These are phyloP conservation scores for Dynastes grantii DNA, from an alignment of 2,888 invertebrate genomes.

Conservation along the genomic window DNA sequence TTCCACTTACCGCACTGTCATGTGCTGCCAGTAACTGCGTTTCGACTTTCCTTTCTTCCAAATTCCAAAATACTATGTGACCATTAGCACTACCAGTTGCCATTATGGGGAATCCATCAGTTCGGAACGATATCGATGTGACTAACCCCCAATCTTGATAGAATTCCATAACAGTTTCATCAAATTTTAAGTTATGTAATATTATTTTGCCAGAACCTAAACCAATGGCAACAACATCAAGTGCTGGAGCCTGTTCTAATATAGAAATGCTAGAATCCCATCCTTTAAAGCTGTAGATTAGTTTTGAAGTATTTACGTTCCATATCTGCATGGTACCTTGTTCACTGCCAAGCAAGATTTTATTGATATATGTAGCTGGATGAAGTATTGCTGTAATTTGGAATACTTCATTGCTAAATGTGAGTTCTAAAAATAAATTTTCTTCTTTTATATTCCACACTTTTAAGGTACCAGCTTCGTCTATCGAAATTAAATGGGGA, in stretches of 20 bases:
- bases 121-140: slow-evolving; percentile 87
- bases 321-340: slow-evolving; percentile 91
- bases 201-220: slow-evolving; percentile 86
- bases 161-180: slow-evolving; percentile 88
- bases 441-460: slow-evolving; percentile 90
- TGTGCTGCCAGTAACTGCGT: slow-evolving; percentile 90
- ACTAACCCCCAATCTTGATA: slow-evolving; percentile 94
- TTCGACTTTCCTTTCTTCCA: slow-evolving; percentile 85
- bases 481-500: slow-evolving; percentile 88
- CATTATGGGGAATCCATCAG: slow-evolving; percentile 90
- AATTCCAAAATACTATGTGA: slow-evolving; percentile 94
- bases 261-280: slow-evolving; percentile 83
- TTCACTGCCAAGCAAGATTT: slow-evolving; percentile 89
- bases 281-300: slow-evolving; percentile 84
- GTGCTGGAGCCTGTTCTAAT: slow-evolving; percentile 90
- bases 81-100: slow-evolving; percentile 84
- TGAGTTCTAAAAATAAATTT: slow-evolving; percentile 79
- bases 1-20: slow-evolving; percentile 81
- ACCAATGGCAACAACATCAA: slow-evolving; percentile 94
- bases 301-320: slow-evolving; percentile 87
- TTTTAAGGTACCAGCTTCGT: slow-evolving; percentile 82
- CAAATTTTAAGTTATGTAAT: slow-evolving; percentile 89
- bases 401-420: slow-evolving; percentile 81
- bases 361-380: slow-evolving; percentile 96
- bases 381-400: slow-evolving; percentile 88